Evolutionary conservation across 2,113 vertebrate species (phyloP).

Genomic region (Indicator indicator): DNA sequence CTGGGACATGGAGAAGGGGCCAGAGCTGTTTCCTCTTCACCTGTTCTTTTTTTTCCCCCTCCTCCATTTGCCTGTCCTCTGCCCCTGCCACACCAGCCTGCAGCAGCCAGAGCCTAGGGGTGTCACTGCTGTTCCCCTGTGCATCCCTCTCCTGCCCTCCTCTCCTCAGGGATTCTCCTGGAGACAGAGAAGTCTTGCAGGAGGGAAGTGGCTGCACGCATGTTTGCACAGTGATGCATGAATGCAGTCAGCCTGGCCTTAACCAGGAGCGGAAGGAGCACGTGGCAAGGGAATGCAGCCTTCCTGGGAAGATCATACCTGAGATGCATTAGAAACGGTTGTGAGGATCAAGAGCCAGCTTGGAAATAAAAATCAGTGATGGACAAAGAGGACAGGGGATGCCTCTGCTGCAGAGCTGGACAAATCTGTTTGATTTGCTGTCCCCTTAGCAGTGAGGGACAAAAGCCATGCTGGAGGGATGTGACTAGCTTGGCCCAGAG

Average conservation of each 20-base stretch:
- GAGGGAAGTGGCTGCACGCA: background rate
- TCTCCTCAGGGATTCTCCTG: background rate
- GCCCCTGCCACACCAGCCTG: background rate
- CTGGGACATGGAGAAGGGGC: background rate
- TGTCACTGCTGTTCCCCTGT: rapidly evolving
- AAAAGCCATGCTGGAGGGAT: background rate
- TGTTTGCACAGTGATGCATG: background rate
- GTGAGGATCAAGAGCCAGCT: background rate
- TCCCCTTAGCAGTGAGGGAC: background rate
- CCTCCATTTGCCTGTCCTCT: background rate
- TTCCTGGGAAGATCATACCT: background rate
- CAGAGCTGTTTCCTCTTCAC: background rate
- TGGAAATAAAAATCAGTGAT: background rate
- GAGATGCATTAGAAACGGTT: background rate
- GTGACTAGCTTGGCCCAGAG: background rate
- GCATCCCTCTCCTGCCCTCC: background rate
- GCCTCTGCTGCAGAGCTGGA: background rate
- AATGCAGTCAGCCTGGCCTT: background rate
- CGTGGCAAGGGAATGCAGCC: background rate
- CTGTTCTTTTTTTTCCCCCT: background rate
- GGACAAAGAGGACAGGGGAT: background rate
- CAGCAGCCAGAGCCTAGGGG: background rate
- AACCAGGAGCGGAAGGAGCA: background rate
- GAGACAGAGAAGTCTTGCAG: background rate
- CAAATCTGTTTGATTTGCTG: background rate